phyloP scores from a whole-genome alignment of 2,888 invertebrate genomes.

The Ochropleura plecta region DNA sequence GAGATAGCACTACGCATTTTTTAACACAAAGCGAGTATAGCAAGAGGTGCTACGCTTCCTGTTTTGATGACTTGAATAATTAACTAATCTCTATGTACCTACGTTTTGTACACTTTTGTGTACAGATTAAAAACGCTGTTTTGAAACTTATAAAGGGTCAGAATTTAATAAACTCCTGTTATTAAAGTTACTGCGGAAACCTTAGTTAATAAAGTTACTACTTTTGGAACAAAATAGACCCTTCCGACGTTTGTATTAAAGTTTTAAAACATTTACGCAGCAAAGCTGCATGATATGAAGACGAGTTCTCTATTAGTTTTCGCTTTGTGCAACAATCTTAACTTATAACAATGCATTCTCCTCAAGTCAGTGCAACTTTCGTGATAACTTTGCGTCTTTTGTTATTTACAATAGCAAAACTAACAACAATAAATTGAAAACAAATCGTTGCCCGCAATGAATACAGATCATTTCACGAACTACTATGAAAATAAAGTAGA shows the following conservation, averaged over 20 bases:
- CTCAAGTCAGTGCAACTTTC: slow-evolving; percentile 28
- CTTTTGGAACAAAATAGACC: slow-evolving; percentile 4
- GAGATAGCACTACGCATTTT: too few relatives aligned
- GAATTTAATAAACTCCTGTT: slow-evolving; percentile 16
- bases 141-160: background rate
- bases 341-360: slow-evolving; percentile 33
- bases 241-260: background rate
- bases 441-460: slow-evolving; percentile 33
- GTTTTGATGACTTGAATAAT: background rate
- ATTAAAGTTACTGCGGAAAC: slow-evolving; percentile 11
- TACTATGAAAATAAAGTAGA: slow-evolving; percentile 54
- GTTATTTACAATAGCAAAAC: slow-evolving; percentile 36
- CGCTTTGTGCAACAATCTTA: slow-evolving; percentile 27
- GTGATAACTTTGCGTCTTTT: slow-evolving; percentile 36
- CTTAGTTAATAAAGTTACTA: slow-evolving; percentile 7
- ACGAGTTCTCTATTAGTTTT: slow-evolving; percentile 31
- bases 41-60: background rate
- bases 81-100: background rate
- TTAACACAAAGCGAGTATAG: background rate
- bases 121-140: background rate
- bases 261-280: background rate
- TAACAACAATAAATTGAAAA: slow-evolving; percentile 56
- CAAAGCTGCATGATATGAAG: slow-evolving; percentile 7
- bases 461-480: slow-evolving; percentile 44
- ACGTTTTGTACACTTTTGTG: background rate